Evolutionary conservation across 2,888 invertebrate genomes (phyloP).

Genomic region (Phalangium opilio): DNA sequence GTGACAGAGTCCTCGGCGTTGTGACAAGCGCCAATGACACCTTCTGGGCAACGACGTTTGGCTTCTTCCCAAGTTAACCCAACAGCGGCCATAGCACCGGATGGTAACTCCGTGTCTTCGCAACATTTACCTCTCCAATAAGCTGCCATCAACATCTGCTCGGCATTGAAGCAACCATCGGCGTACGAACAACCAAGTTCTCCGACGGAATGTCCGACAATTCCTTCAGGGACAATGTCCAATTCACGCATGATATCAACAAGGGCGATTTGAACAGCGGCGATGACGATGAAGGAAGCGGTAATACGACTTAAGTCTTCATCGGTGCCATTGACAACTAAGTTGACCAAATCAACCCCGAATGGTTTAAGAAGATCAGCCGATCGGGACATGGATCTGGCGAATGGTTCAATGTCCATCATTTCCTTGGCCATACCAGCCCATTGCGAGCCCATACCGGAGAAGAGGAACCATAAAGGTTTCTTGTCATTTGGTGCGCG

Average conservation of each 20-base stretch:
- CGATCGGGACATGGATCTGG: conserved; percentile 55
- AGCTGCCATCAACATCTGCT: conserved; percentile 83
- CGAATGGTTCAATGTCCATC: conserved; percentile 66
- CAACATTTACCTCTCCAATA: conserved; percentile 83
- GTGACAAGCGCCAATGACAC: conserved; percentile 78
- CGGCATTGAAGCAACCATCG: conserved; percentile 83
- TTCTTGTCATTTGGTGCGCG: conserved; percentile 40
- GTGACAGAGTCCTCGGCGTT: conserved; percentile 89
- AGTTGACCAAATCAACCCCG: conserved; percentile 63
- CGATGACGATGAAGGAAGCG: conserved; percentile 74
- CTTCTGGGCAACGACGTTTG: conserved; percentile 53
- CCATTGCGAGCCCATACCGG: conserved; percentile 99
- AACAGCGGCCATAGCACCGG: conserved; percentile 82
- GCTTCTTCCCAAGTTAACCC: conserved; percentile 73
- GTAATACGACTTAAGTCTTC: conserved; percentile 67
- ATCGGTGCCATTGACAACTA: conserved; percentile 59
- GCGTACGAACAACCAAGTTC: conserved; percentile 95
- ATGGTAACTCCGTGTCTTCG: conserved; percentile 51
- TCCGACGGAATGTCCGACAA: conserved; percentile 89
- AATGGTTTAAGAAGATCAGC: conserved; percentile 60
- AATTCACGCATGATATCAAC: conserved; percentile 62
- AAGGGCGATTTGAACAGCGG: conserved; percentile 90
- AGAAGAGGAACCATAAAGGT: conserved; percentile 87
- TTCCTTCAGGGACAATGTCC: conserved; percentile 76
- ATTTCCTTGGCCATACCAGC: conserved; percentile 81